These are phyloP conservation scores for Acrobeloides nanus DNA, from an alignment of 2,888 invertebrate genomes.

Conservation along the genomic window DNA sequence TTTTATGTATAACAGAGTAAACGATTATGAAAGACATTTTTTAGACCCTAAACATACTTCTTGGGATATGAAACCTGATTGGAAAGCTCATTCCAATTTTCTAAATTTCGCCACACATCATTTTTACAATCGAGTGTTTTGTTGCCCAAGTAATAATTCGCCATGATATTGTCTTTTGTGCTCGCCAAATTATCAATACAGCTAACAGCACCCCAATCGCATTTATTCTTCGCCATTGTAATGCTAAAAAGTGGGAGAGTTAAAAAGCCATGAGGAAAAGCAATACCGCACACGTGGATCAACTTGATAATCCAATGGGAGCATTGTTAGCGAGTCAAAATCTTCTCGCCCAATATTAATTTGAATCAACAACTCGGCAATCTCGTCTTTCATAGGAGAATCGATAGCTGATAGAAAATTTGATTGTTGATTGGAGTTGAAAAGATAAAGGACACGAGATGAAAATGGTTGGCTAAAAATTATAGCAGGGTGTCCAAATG, in stretches of 20 bases:
- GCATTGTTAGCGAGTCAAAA: too few relatives aligned
- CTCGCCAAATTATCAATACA: background rate
- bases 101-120: conserved; percentile 3
- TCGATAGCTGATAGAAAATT: too few relatives aligned
- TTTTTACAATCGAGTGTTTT: conserved; percentile 4
- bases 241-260: background rate
- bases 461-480: too few relatives aligned
- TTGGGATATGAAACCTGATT: conserved; percentile 5
- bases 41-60: background rate
- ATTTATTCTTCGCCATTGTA: background rate
- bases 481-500: too few relatives aligned
- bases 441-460: too few relatives aligned
- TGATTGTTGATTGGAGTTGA: too few relatives aligned
- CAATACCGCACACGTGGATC: background rate
- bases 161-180: background rate
- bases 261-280: background rate
- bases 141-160: conserved; percentile 6
- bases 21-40: too few relatives aligned
- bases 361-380: too few relatives aligned
- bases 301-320: conserved; percentile 1
- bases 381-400: too few relatives aligned
- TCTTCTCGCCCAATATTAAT: too few relatives aligned
- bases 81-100: background rate
- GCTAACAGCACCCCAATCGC: conserved; percentile 1
- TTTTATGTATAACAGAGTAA: too few relatives aligned